Conservation (phyloP, 2,888 invertebrate species). For the Eilema griseolum region DNA sequence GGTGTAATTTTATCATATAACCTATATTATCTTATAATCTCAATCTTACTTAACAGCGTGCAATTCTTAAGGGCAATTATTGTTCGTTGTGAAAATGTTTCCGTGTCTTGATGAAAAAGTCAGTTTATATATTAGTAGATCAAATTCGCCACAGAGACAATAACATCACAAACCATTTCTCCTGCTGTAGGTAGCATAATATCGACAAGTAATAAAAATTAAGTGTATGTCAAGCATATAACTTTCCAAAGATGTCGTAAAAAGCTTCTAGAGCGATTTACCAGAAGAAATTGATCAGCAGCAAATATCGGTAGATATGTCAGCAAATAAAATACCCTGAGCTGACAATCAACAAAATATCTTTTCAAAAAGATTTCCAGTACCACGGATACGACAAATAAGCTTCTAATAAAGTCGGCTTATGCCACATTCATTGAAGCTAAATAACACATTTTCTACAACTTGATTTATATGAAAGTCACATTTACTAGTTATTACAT, state of each 20-base stretch:
- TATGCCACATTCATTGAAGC: constrained; percentile 13
- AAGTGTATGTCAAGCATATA: no score
- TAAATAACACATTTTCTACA: constrained; percentile 20
- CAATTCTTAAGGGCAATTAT: no score
- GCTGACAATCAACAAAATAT: not conserved
- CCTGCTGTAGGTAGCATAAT: no score
- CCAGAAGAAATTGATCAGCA: not conserved
- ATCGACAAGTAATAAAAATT: no score
- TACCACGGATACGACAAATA: not conserved
- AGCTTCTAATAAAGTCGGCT: constrained; percentile 9
- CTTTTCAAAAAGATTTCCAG: not conserved
- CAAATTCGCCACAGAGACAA: no score
- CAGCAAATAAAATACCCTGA: not conserved
- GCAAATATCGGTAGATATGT: not conserved
- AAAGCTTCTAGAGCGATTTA: not conserved
- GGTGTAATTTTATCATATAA: no score
- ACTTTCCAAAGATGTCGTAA: not conserved
- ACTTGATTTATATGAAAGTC: constrained; percentile 30
- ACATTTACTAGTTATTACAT: constrained; percentile 35
- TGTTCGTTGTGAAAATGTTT: no score
- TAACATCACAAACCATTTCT: no score
- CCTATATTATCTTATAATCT: no score
- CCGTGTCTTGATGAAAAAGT: no score
- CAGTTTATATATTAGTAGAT: no score
- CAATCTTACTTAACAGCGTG: no score